Percentiles rank a stretch among this genome's conserved stretches.
Conservation (phyloP, 2,888 invertebrate genomes). For the Dilophus febrilis region DNA sequence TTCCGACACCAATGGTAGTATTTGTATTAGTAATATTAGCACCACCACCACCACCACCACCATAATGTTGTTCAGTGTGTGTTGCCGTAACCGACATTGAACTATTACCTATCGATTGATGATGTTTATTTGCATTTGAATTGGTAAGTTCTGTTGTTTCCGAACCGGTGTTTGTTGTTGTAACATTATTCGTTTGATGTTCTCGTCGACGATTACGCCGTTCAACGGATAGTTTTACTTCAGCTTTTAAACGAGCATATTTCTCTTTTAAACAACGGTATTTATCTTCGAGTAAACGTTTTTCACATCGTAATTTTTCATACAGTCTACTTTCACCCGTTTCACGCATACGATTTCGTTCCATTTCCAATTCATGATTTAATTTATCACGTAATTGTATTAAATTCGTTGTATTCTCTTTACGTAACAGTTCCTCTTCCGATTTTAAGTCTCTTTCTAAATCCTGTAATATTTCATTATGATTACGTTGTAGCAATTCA, state of each 20-base stretch:
- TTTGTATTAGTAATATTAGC: too few relatives aligned
- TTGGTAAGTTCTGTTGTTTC: constrained; percentile 64
- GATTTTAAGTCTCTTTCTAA: constrained; percentile 27
- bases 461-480: constrained; percentile 25
- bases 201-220: constrained; percentile 49
- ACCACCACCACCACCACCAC: too few relatives aligned
- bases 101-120: constrained; percentile 32
- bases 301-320: constrained; percentile 51
- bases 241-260: constrained; percentile 60
- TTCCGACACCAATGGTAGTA: too few relatives aligned
- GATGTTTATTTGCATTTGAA: constrained; percentile 36
- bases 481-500: constrained; percentile 25
- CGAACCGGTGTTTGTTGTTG: too few relatives aligned
- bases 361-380: constrained; percentile 37
- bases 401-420: constrained; percentile 48
- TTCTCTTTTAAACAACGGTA: constrained; percentile 68
- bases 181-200: constrained; percentile 40
- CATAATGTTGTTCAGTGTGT: background rate
- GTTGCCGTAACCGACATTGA: constrained; percentile 16
- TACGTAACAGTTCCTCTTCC: constrained; percentile 49
- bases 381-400: constrained; percentile 44
- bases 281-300: constrained; percentile 56
- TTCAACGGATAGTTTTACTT: constrained; percentile 61
- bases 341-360: constrained; percentile 28
- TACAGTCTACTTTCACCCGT: constrained; percentile 32